Evolutionary conservation across 2,113 vertebrate genomes (phyloP).

Genomic region (Nerophis ophidion): DNA sequence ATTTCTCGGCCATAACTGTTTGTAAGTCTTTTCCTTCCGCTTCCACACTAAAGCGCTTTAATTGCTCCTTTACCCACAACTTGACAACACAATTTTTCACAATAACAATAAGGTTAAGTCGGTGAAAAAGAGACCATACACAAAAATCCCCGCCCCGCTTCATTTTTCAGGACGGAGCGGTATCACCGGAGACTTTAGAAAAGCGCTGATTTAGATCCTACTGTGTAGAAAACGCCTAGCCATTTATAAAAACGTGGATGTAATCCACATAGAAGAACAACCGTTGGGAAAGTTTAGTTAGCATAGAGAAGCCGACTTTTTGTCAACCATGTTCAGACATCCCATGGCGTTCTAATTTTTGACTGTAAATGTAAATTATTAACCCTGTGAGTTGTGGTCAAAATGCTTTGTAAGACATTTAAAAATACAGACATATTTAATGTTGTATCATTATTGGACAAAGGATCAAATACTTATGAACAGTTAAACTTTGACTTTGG

Average conservation of each 20-base stretch:
- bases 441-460: too few relatives aligned
- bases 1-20: constrained; percentile 38
- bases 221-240: constrained; percentile 5
- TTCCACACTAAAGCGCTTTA: constrained; percentile 49
- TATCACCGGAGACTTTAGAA: constrained; percentile 23
- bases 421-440: too few relatives aligned
- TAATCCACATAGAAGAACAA: not conserved
- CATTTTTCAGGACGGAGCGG: constrained; percentile 33
- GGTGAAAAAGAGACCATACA: constrained; percentile 14
- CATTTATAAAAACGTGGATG: not conserved
- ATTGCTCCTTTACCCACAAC: constrained; percentile 36
- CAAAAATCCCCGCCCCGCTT: constrained; percentile 21
- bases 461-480: too few relatives aligned
- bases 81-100: constrained; percentile 13
- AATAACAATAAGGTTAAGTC: constrained; percentile 32
- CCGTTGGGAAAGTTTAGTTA: not conserved
- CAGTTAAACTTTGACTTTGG: too few relatives aligned
- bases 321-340: not conserved
- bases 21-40: constrained; percentile 13
- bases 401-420: too few relatives aligned
- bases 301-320: not conserved
- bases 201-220: constrained; percentile 25
- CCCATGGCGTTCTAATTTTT: not conserved
- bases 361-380: not conserved
- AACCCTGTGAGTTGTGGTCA: too few relatives aligned